Evolutionary conservation across 2,888 invertebrate genomes (phyloP), one percentile per base, ranked within the genome.

Genomic region (Erebia ligea): DNA sequence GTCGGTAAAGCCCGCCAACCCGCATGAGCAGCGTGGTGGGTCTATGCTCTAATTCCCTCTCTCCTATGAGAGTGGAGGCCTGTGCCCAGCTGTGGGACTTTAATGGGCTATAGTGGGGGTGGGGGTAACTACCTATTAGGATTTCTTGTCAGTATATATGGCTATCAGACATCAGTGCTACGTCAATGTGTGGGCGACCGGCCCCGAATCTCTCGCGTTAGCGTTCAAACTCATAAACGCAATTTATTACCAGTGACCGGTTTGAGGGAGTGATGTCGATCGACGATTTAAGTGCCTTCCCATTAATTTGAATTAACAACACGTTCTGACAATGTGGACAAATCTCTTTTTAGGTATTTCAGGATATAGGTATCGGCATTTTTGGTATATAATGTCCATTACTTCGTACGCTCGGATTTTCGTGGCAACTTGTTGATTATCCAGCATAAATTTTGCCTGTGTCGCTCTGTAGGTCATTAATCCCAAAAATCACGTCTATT

Each of bases 101-200:
- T n/a, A n/a, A n/a, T n/a, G n/a, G n/a, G n/a, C n/a, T n/a, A n/a
- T n/a, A n/a, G n/a, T n/a, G n/a, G n/a, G n/a, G n/a, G n/a, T n/a
- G n/a, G n/a, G n/a, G n/a, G 34, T 34, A 5, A 34, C 34, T 34
- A 34, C 34, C 34, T 6, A 34, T 34, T 42, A 42, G 42, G 10
- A 42, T 8, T 25, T 45, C 17, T 58, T 61, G 65, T 56, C 34
- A 8, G 63, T 48, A n/a, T n/a, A n/a, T n/a, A 48, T 48, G 48
- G 42, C 69, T 70, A 69, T 67, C 62, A 48, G 45, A 54, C 19
- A 54, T 57, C 25, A 25, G 56, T 21, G 21, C 63, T 78, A 81
- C 81, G 80, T 84, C 83, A 82, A 77, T 79, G 77, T 76, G 84
- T 83, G 80, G 84, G 85, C 82, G 82, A 78, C 70, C 71, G 76